Evolutionary conservation across 1,140 invertebrate genomes (phyloP).

Genomic region (Philotrypesis tridentata): DNA sequence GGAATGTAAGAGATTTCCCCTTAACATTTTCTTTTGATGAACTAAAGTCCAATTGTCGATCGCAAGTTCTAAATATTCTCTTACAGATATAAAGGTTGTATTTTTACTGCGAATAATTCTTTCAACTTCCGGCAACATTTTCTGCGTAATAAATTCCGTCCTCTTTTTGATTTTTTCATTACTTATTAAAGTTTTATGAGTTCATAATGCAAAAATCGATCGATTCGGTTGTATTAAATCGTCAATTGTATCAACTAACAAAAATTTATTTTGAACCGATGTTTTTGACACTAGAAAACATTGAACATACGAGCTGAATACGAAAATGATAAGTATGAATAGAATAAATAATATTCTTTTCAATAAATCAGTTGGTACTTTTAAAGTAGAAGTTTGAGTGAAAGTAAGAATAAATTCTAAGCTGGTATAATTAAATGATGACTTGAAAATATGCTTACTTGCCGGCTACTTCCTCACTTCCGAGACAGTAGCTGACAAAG

Average conservation of each 20-base stretch:
- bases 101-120: neutral
- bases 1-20: no score
- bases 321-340: neutral
- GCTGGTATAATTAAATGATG: neutral
- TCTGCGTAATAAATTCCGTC: neutral
- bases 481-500: no score
- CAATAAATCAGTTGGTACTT: neutral
- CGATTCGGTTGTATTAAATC: neutral
- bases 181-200: neutral
- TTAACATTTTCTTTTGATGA: no score
- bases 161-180: neutral
- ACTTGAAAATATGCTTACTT: neutral
- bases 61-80: no score
- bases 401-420: neutral
- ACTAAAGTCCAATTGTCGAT: no score
- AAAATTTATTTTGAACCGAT: neutral
- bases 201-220: neutral
- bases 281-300: neutral
- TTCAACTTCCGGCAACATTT: no score
- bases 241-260: neutral
- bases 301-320: neutral
- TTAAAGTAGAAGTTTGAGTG: neutral
- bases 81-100: no score
- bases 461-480: no score
- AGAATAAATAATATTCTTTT: neutral